A percentile compares a stretch with the other conserved stretches of the same genome.
These are phyloP conservation scores for Hydrotaea diabolus DNA, from an alignment of 2,888 invertebrate species.

Conservation along the genomic window DNA sequence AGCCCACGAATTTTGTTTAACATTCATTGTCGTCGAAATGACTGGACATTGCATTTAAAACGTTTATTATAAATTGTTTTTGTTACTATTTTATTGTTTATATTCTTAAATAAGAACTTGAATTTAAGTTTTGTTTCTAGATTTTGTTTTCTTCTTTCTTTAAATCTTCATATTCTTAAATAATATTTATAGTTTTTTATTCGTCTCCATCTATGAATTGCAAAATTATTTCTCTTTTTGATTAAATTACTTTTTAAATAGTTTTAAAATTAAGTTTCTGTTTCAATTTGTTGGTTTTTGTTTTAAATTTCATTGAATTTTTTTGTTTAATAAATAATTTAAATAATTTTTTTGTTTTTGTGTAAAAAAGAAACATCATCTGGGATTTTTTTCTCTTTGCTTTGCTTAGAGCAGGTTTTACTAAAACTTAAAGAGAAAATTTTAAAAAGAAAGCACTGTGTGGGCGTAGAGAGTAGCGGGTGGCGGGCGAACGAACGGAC, in stretches of 20 bases:
- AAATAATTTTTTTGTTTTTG: conserved; percentile 57
- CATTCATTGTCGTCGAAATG: conserved; percentile 39
- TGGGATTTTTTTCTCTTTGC: conserved; percentile 36
- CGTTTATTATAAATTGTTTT: conserved; percentile 43
- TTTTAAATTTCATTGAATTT: no score
- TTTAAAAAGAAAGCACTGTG: conserved; percentile 36
- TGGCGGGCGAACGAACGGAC: conserved; percentile 16
- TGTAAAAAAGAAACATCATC: conserved; percentile 60
- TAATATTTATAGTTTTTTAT: conserved; percentile 30
- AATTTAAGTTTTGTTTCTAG: conserved; percentile 41
- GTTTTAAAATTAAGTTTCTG: conserved; percentile 12
- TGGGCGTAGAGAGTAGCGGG: conserved; percentile 32
- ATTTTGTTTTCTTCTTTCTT: conserved; percentile 10
- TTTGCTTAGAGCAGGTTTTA: conserved; percentile 63
- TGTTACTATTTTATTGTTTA: conserved; percentile 51
- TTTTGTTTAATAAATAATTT: conserved; percentile 66
- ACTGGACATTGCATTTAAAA: conserved; percentile 35
- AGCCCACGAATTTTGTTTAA: conserved; percentile 29
- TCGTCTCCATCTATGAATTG: conserved; percentile 34
- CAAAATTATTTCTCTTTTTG: conserved; percentile 57
- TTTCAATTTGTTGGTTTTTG: conserved; percentile 31
- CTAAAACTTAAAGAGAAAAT: conserved; percentile 43
- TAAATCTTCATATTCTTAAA: conserved; percentile 55
- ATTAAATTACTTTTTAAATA: conserved; percentile 22
- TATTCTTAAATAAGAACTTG: conserved; percentile 62